Percentiles rank a stretch among this genome's conserved stretches.
Conservation (phyloP, 2,888 invertebrate species). For the Xestia ashworthii region DNA sequence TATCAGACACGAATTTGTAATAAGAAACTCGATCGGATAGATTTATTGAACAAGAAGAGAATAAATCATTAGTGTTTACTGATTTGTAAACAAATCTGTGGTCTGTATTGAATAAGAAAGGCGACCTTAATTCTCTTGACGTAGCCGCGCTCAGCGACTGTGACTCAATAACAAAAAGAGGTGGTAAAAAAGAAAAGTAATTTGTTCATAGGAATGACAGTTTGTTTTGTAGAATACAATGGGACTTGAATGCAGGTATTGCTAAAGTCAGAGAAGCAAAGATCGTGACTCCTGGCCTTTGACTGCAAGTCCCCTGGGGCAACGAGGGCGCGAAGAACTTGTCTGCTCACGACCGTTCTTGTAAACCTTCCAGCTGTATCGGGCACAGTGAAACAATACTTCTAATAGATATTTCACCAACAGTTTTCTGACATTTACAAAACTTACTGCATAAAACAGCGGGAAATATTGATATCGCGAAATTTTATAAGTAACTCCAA, state of each 20-base stretch:
- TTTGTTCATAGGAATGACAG: constrained; percentile 55
- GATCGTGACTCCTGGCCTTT: constrained; percentile 81
- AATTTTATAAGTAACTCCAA: constrained; percentile 30
- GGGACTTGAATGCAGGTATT: constrained; percentile 69
- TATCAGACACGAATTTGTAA: constrained; percentile 23
- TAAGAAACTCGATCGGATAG: constrained; percentile 44
- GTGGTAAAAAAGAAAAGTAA: constrained; percentile 61
- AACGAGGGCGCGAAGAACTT: constrained; percentile 74
- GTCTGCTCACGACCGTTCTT: constrained; percentile 72
- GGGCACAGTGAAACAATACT: not conserved
- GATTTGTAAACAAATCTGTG: constrained; percentile 59
- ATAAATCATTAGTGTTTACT: constrained; percentile 60
- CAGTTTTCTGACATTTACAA: constrained; percentile 12
- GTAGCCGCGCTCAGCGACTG: constrained; percentile 57
- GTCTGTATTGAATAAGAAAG: constrained; percentile 55
- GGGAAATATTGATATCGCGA: constrained; percentile 29
- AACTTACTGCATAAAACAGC: not conserved
- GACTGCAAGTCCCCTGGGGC: constrained; percentile 73
- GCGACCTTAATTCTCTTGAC: constrained; percentile 62
- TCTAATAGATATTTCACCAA: constrained; percentile 17
- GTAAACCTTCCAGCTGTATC: constrained; percentile 50
- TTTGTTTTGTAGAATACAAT: constrained; percentile 59
- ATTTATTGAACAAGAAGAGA: constrained; percentile 47
- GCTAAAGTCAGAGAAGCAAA: constrained; percentile 72
- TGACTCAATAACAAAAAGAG: constrained; percentile 56